phyloP scores from a whole-genome alignment of 2,888 invertebrate genomes.

The Blomia tropicalis region DNA sequence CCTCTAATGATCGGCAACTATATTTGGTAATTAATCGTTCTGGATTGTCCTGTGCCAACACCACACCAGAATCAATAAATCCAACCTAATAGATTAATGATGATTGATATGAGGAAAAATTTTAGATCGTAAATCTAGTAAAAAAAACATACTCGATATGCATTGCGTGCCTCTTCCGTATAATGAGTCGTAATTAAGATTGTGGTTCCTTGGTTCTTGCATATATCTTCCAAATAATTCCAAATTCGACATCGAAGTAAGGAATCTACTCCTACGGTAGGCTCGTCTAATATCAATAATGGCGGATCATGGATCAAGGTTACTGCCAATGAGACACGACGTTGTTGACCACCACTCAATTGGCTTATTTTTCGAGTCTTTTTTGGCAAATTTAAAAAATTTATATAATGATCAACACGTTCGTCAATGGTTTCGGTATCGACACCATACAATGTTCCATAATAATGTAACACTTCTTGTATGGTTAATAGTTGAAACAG shows the following conservation, averaged over 20 bases:
- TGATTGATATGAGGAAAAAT: too few species aligned
- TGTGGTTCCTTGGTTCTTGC: conserved; percentile 18
- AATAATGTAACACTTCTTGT: conserved; percentile 22
- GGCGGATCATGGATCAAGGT: conserved; percentile 23
- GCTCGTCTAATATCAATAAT: conserved; percentile 24
- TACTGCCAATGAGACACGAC: conserved; percentile 21
- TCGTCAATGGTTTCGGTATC: not conserved
- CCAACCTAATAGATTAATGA: not conserved
- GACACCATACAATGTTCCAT: conserved; percentile 18
- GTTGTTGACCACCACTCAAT: conserved; percentile 26
- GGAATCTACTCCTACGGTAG: conserved; percentile 25
- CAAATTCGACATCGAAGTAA: conserved; percentile 23
- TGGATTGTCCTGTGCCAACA: conserved; percentile 9
- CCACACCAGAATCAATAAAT: not conserved
- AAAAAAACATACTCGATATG: not conserved
- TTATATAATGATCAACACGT: not conserved
- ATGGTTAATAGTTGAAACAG: conserved; percentile 20
- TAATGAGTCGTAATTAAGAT: conserved; percentile 21
- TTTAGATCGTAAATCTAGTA: too few species aligned
- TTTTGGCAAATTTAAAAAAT: conserved; percentile 16
- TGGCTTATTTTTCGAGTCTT: not conserved
- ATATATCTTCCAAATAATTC: conserved; percentile 21
- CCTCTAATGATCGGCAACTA: conserved; percentile 11
- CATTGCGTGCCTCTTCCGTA: conserved; percentile 17
- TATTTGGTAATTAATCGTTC: not conserved